Percentiles rank a stretch among this genome's conserved stretches.
Evolutionary conservation across 2,888 invertebrate species (phyloP).

Genomic region (Gasteruption jaculator): DNA sequence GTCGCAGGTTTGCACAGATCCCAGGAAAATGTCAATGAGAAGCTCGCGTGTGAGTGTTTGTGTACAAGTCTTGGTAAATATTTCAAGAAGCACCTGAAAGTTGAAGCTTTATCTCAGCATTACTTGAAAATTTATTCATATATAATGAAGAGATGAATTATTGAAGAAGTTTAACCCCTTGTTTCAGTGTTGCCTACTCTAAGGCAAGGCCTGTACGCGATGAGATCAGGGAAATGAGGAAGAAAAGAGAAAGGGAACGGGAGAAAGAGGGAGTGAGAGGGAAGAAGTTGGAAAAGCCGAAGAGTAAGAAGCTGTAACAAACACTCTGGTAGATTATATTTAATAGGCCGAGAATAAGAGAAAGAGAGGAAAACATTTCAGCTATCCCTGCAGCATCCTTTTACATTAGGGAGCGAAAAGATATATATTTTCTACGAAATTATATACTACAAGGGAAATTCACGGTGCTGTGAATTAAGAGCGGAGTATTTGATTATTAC

Average conservation of each 20-base stretch:
- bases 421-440: constrained; percentile 44
- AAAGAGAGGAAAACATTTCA: too few relatives aligned
- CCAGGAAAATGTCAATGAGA: too few relatives aligned
- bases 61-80: too few relatives aligned
- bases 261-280: constrained; percentile 19
- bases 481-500: constrained; percentile 49
- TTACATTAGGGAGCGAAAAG: constrained; percentile 31
- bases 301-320: constrained; percentile 43
- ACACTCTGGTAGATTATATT: constrained; percentile 45
- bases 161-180: constrained; percentile 51
- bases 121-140: constrained; percentile 53
- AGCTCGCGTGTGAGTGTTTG: too few relatives aligned
- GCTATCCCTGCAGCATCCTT: constrained; percentile 24
- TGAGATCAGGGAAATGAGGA: constrained; percentile 29
- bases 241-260: constrained; percentile 22
- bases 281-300: constrained; percentile 11
- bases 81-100: constrained; percentile 48
- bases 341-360: constrained; percentile 33
- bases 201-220: constrained; percentile 13
- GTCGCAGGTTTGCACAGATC: too few relatives aligned
- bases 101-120: constrained; percentile 53
- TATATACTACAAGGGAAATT: constrained; percentile 40
- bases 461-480: constrained; percentile 42
- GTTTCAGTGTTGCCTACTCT: constrained; percentile 43
- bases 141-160: constrained; percentile 51